Conservation (phyloP, 1,140 invertebrate genomes). For the Pseudomyrmex gracilis region DNA sequence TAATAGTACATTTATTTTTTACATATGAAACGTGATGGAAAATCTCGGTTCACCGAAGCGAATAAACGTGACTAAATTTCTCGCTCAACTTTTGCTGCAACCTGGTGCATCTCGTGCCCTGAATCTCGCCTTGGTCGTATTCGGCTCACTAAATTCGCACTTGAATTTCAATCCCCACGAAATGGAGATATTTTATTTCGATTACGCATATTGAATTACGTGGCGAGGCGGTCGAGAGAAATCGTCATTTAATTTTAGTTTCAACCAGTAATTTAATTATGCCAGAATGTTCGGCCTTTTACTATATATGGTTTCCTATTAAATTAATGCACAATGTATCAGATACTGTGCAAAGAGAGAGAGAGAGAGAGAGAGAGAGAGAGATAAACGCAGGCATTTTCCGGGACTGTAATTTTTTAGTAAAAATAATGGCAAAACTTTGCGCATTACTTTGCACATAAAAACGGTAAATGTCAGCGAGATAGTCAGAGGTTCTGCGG, state of each 20-base stretch:
- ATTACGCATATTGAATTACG: not conserved
- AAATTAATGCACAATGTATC: not conserved
- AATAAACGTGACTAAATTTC: slow-evolving; percentile 1
- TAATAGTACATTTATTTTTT: not conserved
- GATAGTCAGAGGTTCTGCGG: not conserved
- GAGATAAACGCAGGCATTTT: not conserved
- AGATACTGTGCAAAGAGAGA: not conserved
- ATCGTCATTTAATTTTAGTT: not conserved
- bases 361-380: not conserved
- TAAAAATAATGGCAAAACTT: not conserved
- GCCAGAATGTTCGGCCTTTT: not conserved
- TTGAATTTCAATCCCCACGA: not conserved
- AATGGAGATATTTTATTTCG: not conserved
- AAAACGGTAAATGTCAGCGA: not conserved
- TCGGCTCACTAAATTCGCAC: not conserved
- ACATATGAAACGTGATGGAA: not conserved
- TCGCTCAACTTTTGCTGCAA: not conserved
- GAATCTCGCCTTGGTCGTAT: not conserved
- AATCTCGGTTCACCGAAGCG: not conserved
- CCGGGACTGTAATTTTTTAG: not conserved
- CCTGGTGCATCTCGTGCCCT: not conserved
- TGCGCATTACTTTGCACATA: not conserved
- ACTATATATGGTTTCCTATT: not conserved
- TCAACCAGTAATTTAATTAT: not conserved
- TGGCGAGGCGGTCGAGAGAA: too few species aligned